These are phyloP conservation scores for Cossypha polioptera DNA, from an alignment of 2,797 vertebrate species.

Conservation along the genomic window DNA sequence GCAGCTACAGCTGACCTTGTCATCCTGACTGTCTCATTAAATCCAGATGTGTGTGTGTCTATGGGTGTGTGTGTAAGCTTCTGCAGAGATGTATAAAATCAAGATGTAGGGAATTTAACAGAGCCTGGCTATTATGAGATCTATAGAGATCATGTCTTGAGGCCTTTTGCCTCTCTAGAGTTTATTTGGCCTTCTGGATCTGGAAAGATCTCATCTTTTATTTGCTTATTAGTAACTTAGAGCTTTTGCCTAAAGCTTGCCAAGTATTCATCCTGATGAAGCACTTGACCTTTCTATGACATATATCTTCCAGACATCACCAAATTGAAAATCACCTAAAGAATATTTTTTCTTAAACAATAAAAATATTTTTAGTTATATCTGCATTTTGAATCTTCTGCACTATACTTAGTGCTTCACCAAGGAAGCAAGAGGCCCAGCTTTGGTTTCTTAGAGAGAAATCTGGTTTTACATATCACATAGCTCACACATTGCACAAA, in stretches of 20 bases:
- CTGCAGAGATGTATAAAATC: background rate
- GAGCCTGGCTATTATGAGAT: background rate
- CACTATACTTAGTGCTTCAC: background rate
- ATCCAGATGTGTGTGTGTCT: background rate
- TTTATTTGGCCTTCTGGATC: background rate
- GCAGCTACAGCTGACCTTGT: background rate
- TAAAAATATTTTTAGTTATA: background rate
- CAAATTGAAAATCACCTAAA: background rate
- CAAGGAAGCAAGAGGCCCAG: background rate
- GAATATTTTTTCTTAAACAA: background rate
- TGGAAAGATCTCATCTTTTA: background rate
- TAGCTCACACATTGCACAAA: background rate
- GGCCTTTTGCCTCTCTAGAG: background rate
- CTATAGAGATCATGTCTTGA: background rate
- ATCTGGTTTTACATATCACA: background rate
- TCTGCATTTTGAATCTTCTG: background rate
- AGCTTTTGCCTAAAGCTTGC: background rate
- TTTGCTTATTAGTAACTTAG: background rate
- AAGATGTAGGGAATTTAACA: background rate
- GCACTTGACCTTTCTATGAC: background rate
- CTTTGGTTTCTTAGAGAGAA: background rate
- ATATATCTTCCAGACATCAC: background rate
- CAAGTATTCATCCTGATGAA: background rate
- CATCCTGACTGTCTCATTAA: background rate
- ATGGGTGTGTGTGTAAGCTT: background rate